Evolutionary conservation across 2,797 vertebrate genomes (phyloP).

Genomic region (Allobates femoralis): DNA sequence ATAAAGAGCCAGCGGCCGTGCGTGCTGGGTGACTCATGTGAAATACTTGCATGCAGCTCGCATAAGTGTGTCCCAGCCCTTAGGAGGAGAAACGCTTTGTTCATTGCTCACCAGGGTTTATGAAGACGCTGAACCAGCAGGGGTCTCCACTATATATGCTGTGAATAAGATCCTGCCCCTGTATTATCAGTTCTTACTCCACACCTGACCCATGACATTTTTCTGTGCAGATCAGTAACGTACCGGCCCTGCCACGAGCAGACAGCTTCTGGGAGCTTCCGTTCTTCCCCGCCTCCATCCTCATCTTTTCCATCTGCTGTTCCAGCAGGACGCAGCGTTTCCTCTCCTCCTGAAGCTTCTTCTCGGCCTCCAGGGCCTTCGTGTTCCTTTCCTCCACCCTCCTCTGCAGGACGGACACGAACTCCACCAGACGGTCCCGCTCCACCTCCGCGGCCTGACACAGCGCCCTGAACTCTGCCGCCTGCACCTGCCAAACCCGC

Average conservation of each 20-base stretch:
- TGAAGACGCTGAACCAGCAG: no score
- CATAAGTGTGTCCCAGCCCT: no score
- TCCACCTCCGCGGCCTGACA: constrained; percentile 79
- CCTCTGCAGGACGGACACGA: constrained; percentile 76
- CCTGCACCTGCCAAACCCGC: constrained; percentile 72
- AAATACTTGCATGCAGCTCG: no score
- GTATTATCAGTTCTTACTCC: neutral
- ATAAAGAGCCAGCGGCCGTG: no score
- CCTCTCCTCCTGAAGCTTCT: constrained; percentile 73
- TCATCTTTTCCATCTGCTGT: constrained; percentile 76
- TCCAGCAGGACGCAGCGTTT: constrained; percentile 67
- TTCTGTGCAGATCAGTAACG: neutral
- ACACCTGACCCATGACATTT: neutral
- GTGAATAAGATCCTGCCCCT: neutral
- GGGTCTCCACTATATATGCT: neutral
- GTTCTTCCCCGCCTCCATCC: constrained; percentile 69
- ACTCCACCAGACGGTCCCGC: constrained; percentile 77
- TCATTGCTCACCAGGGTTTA: no score
- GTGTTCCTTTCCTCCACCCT: constrained; percentile 77
- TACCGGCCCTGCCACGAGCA: constrained; percentile 68
- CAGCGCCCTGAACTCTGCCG: constrained; percentile 75
- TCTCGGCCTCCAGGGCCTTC: constrained; percentile 74
- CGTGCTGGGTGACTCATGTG: no score
- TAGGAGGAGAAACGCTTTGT: no score
- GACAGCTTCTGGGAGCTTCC: constrained; percentile 12